Base-by-base conservation (phyloP, 2,797 vertebrate species). In the Gallinago stenura region DNA sequence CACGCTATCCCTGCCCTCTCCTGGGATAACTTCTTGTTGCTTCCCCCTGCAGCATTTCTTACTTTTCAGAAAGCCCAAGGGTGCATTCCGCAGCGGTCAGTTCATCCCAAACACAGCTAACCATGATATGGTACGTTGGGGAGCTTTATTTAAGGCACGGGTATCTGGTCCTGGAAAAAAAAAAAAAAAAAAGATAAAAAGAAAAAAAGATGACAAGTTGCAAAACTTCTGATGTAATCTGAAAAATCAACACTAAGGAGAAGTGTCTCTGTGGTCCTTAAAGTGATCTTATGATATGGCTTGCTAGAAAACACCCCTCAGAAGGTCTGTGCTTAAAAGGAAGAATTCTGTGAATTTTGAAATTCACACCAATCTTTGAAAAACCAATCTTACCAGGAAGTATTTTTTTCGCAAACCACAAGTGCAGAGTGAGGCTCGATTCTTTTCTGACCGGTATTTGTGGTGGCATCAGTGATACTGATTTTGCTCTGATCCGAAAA, bases 51-150 rank as follows among this genome's bases (percentile, higher is more conserved):
- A 17, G 64, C 54, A 12, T 77, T 83, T 83, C 31, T 15, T 64
- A 1, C 43, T 12, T 60, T 90, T 83, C 31, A 70, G 51, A 64
- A 94, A 77, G 50, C 37, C 51, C 20, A 69, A 65, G 41, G n/a
- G 33, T 62, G 22, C 3, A 1, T 84, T 87, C 41, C 13, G 3
- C 35, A 62, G 26, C 22, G 24, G 12, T 51, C 60, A 41, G 0
- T 83, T 82, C 51, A 71, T 66, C 24, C 85, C 43, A 57, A 56
- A 50, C 15, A 33, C 39, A 61, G 84, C 39, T 28, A 19, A 58
- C 31, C 24, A 39, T 12, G 39, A 15, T 69, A 3, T 1, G 2
- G 8, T 70, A 17, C 1, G 1, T 10, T 46, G 20, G 7, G 22
- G 5, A 61, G 18, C 37, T 90, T 90, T 62, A 12, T 45, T 51